phyloP scores from a whole-genome alignment of 2,113 vertebrate genomes.

The Ellobius talpinus region DNA sequence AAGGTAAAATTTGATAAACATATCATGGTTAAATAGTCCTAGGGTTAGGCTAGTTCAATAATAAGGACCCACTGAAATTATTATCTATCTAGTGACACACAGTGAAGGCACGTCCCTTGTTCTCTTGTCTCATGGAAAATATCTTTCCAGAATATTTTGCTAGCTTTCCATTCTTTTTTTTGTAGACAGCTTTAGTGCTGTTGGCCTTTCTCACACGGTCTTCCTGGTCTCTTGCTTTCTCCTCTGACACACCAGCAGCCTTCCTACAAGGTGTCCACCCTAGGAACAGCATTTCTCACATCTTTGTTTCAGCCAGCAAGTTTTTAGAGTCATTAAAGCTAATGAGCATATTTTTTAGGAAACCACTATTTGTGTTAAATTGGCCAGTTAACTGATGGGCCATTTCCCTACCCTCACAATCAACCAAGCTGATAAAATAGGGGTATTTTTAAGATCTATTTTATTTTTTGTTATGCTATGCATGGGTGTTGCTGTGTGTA shows the following conservation, averaged over 20 bases:
- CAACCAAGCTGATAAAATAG: background rate
- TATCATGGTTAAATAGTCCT: conserved; percentile 9
- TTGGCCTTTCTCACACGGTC: background rate
- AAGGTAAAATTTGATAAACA: background rate
- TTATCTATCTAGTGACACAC: background rate
- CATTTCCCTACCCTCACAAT: background rate
- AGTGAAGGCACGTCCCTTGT: background rate
- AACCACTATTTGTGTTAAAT: conserved; percentile 35
- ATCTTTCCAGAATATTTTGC: conserved; percentile 18
- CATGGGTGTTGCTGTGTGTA: background rate
- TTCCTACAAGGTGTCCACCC: background rate
- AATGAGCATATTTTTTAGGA: background rate
- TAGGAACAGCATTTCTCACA: background rate
- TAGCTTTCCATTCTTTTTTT: background rate
- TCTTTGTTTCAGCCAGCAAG: background rate
- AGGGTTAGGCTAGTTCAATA: background rate
- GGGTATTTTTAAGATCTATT: background rate
- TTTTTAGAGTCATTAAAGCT: conserved; percentile 29
- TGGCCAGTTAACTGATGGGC: background rate
- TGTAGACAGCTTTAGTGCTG: background rate
- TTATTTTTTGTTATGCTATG: background rate
- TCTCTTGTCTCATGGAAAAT: background rate
- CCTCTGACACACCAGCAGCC: background rate
- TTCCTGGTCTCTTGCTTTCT: background rate
- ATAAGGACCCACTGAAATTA: background rate